Evolutionary conservation across 1,140 invertebrate genomes (phyloP).

Genomic region (Proctacanthus coquilletti): DNA sequence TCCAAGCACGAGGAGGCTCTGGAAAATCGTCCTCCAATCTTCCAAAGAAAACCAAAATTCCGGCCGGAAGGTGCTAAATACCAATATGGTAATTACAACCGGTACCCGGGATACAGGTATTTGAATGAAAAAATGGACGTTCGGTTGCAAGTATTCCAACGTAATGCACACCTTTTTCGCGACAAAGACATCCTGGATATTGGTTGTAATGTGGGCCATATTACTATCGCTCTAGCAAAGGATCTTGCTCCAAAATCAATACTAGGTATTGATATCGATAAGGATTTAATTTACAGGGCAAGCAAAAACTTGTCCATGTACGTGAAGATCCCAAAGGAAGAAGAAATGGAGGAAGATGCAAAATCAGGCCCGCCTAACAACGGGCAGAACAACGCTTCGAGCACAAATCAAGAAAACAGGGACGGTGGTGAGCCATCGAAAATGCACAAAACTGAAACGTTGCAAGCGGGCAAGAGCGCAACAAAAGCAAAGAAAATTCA

Average conservation of each 20-base stretch:
- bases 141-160: slow-evolving; percentile 61
- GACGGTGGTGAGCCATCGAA: too few species aligned
- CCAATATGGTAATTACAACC: slow-evolving; percentile 91
- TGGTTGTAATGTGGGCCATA: slow-evolving; percentile 93
- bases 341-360: slow-evolving; percentile 1
- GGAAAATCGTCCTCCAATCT: too few species aligned
- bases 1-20: background rate
- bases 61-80: slow-evolving; percentile 60
- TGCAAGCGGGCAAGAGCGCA: too few species aligned
- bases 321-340: slow-evolving; percentile 21
- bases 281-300: slow-evolving; percentile 53
- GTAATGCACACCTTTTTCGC: slow-evolving; percentile 67
- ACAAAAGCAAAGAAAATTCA: too few species aligned
- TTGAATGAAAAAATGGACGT: slow-evolving; percentile 62
- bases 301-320: slow-evolving; percentile 23
- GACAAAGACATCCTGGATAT: slow-evolving; percentile 90
- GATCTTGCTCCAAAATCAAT: slow-evolving; percentile 72
- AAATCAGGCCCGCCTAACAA: background rate
- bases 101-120: slow-evolving; percentile 92
- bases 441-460: too few species aligned
- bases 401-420: too few species aligned
- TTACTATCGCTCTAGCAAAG: slow-evolving; percentile 74
- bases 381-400: too few species aligned
- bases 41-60: too few species aligned
- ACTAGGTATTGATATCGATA: slow-evolving; percentile 91